Evolutionary conservation across 2,113 vertebrate species (phyloP), one percentile per base, ranked within the genome.

Genomic region (Spheniscus mendiculus): DNA sequence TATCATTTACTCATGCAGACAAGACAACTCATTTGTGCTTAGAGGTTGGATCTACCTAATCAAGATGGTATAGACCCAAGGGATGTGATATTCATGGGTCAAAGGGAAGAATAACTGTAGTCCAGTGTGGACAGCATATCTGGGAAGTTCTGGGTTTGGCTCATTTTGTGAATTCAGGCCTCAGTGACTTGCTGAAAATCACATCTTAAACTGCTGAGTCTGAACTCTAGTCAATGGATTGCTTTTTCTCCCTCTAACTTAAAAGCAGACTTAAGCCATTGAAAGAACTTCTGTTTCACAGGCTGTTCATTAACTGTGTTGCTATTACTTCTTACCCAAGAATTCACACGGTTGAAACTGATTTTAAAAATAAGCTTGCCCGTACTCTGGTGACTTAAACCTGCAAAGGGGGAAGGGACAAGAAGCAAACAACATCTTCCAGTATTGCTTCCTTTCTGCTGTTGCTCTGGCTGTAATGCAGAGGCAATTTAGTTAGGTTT

Each of bases 321-420:
- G 79, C 42, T 81, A 3, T 78, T 87, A 34, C 61, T 65, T 67
- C 69, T 89, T 91, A 78, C 56, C 18, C 42, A 79, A 40, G 63
- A 82, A 85, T 76, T 95, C 52, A 55, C 10, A 2, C 53, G 16
- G 30, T 77, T 85, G 65, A 61, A 93, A 83, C 30, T 53, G 11
- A 71, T 87, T 45, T 78, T 79, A 79, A 79, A 90, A 95, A 84
- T 79, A 77, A 65, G 11, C 50, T 92, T 73, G 59, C 27, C n/a
- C 3, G 4, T 88, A 44, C 44, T 77, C n/a, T 3, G 4, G 27
- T 81, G n/a, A 40, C 69, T 88, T 87, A 90, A 95, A 81, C 44
- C 18, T 90, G 32, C 22, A 62, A n/a, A 87, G 22, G 16, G 14
- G 44, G 27, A 91, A 80, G 62, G 47, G 61, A 38, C 52, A 83